phyloP scores from a whole-genome alignment of 2,113 vertebrate species.

The Pungitius pungitius region DNA sequence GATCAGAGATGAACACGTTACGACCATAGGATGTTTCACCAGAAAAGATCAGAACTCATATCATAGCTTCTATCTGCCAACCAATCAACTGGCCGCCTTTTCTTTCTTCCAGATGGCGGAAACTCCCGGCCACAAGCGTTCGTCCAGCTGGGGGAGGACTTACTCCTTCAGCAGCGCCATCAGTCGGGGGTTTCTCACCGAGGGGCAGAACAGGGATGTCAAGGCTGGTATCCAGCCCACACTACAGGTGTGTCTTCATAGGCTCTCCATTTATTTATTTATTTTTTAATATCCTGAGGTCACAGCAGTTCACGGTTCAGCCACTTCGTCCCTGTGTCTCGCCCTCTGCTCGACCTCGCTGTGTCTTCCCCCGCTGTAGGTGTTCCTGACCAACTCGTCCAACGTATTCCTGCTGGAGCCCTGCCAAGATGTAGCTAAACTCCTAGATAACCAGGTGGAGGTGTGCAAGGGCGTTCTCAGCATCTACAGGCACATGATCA shows the following conservation, averaged over 20 bases:
- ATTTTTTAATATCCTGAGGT: not conserved
- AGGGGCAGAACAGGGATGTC: conserved; percentile 87
- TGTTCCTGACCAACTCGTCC: conserved; percentile 95
- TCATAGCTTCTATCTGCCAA: not conserved
- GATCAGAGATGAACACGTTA: not conserved
- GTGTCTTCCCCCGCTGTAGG: conserved; percentile 73
- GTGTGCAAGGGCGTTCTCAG: conserved; percentile 93
- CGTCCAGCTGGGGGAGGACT: conserved; percentile 96
- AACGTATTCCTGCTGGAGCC: conserved; percentile 98
- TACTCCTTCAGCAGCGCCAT: conserved; percentile 97
- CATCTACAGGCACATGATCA: conserved; percentile 97
- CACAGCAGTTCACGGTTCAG: not conserved
- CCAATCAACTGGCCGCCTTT: not conserved
- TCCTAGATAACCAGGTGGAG: conserved; percentile 95
- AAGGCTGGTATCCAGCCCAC: conserved; percentile 91
- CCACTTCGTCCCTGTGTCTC: not conserved
- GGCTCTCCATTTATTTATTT: not conserved
- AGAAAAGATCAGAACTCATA: not conserved
- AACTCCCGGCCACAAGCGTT: conserved; percentile 86
- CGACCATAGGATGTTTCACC: not conserved
- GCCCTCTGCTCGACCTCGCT: not conserved
- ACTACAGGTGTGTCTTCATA: conserved; percentile 83
- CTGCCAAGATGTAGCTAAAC: conserved; percentile 89
- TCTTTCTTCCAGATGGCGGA: conserved; percentile 70
- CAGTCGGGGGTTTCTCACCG: conserved; percentile 89